Conservation (phyloP, 2,797 vertebrate species). For the Coregonus sp. region DNA sequence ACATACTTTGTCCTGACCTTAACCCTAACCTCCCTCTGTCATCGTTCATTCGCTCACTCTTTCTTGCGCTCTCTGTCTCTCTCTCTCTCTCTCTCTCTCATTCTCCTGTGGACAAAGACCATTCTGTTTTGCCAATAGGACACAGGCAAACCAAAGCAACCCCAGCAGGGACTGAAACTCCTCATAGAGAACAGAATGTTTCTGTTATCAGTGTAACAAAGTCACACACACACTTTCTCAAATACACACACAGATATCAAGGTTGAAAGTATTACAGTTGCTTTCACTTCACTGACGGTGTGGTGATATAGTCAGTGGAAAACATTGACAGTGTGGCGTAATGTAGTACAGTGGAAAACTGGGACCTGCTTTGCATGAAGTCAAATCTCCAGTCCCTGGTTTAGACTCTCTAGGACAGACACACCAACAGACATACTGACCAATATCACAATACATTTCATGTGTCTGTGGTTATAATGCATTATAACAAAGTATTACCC, state of each 20-base stretch:
- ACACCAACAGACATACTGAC: not conserved
- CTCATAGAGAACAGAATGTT: constrained; percentile 54
- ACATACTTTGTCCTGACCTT: not conserved
- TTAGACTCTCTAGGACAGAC: constrained; percentile 33
- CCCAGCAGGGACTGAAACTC: constrained; percentile 12
- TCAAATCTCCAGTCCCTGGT: constrained; percentile 53
- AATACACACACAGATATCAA: not conserved
- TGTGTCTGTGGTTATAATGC: not conserved
- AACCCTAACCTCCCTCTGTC: not conserved
- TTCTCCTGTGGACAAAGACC: constrained; percentile 55
- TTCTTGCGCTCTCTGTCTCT: constrained; percentile 10
- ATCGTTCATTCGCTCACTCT: not conserved
- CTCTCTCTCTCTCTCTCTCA: constrained; percentile 29
- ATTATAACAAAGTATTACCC: constrained; percentile 21
- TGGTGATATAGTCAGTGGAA: not conserved
- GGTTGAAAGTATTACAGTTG: not conserved
- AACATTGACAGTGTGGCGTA: not conserved
- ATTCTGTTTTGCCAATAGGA: constrained; percentile 53
- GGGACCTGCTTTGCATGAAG: constrained; percentile 61
- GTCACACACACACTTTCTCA: constrained; percentile 48
- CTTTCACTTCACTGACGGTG: not conserved
- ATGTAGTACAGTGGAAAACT: not conserved
- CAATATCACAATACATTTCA: not conserved
- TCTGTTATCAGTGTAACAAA: constrained; percentile 65
- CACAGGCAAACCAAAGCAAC: not conserved